phyloP scores from a whole-genome alignment of 1,140 invertebrate genomes.

The Platorchestia sp. region DNA sequence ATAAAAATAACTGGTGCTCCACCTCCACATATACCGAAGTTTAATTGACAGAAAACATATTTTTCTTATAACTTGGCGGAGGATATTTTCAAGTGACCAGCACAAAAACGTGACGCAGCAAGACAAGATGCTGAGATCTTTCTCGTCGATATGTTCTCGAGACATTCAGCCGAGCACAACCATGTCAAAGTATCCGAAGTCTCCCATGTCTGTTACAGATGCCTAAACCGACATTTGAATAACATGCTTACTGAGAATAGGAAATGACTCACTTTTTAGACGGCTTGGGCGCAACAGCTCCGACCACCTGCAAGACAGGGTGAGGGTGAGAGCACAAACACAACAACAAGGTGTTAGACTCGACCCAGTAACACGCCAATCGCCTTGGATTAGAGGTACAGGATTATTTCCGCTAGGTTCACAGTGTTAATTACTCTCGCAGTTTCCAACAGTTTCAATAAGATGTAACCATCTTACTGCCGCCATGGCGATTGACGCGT shows the following conservation, averaged over 20 bases:
- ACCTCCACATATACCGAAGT: not conserved
- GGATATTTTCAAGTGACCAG: not conserved
- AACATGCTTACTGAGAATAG: not conserved
- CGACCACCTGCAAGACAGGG: constrained; percentile 29
- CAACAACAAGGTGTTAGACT: not conserved
- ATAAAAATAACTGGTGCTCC: no score
- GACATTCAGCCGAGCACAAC: not conserved
- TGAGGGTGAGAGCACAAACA: not conserved
- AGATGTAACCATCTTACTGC: not conserved
- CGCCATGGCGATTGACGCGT: not conserved
- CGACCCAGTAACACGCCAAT: not conserved
- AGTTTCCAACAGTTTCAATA: not conserved
- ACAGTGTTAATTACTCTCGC: not conserved
- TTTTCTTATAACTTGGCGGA: not conserved
- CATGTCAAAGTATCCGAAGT: not conserved
- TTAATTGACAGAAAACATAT: not conserved
- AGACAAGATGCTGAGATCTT: not conserved
- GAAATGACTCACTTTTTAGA: not conserved
- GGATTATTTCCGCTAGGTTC: not conserved
- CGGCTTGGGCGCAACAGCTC: not conserved
- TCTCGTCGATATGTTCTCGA: not conserved
- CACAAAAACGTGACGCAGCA: not conserved
- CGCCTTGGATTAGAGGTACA: not conserved
- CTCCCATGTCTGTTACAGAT: not conserved
- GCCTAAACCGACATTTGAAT: not conserved